Evolutionary conservation across 2,888 invertebrate species (phyloP).

Genomic region (Agrochola macilenta): DNA sequence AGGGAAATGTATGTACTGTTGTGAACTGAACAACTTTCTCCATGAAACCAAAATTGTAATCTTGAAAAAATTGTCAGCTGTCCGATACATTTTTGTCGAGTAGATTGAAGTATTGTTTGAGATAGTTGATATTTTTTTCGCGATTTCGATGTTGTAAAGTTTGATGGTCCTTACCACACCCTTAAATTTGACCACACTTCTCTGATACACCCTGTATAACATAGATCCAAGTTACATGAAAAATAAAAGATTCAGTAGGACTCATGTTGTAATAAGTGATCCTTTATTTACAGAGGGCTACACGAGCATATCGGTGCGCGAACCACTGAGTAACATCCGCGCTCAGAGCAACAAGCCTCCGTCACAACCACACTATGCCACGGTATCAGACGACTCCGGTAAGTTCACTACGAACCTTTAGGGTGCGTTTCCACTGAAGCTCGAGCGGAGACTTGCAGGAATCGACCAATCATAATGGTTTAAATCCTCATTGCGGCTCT

Average conservation of each 20-base stretch:
- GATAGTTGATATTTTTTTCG: too few species aligned
- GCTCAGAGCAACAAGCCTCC: slow-evolving; percentile 92
- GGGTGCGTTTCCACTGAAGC: too few species aligned
- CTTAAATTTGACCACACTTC: too few species aligned
- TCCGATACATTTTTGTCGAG: not conserved
- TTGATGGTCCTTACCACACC: too few species aligned
- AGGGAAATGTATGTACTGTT: too few species aligned
- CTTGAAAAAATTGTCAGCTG: not conserved
- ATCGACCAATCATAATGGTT: too few species aligned
- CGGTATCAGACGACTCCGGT: slow-evolving; percentile 97
- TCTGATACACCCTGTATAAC: too few species aligned
- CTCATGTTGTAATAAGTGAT: not conserved
- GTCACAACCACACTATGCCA: slow-evolving; percentile 94
- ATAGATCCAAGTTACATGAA: not conserved
- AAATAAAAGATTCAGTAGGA: not conserved
- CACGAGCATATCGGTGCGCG: slow-evolving; percentile 97
- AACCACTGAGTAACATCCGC: slow-evolving; percentile 92
- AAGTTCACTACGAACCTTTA: slow-evolving; percentile 53
- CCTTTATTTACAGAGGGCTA: slow-evolving; percentile 93
- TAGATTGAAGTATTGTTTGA: not conserved
- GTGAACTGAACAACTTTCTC: not conserved
- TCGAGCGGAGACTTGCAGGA: too few species aligned
- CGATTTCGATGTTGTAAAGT: too few species aligned
- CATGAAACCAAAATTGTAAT: not conserved
- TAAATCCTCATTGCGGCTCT: too few species aligned